A percentile compares a stretch with the other conserved stretches of the same genome.
These are phyloP conservation scores for Philypnodon macrostomus DNA, from an alignment of 2,797 vertebrate genomes.

Conservation along the genomic window DNA sequence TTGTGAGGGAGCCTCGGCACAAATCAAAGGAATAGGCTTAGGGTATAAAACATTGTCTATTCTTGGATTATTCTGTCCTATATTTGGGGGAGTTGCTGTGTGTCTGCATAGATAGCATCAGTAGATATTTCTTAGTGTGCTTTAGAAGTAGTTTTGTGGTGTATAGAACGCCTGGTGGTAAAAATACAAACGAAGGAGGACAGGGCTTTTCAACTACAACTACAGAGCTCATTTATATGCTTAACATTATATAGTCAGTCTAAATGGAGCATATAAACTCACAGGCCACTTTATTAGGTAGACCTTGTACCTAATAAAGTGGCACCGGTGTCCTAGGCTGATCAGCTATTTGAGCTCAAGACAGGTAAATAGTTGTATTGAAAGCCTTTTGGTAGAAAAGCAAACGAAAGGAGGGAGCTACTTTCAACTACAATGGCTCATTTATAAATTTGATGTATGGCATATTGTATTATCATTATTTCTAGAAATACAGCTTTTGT, in stretches of 20 bases:
- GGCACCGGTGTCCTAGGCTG: too few relatives aligned
- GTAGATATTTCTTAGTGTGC: conserved; percentile 42
- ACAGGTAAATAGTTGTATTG: too few relatives aligned
- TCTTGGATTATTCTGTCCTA: conserved; percentile 59
- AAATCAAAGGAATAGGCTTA: conserved; percentile 54
- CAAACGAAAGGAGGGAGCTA: too few relatives aligned
- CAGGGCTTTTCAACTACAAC: conserved; percentile 12
- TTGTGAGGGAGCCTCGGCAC: conserved; percentile 27
- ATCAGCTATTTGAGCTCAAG: too few relatives aligned
- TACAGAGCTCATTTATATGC: conserved; percentile 2
- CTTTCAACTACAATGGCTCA: too few relatives aligned
- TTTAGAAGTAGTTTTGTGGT: conserved; percentile 27
- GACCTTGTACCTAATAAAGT: too few relatives aligned
- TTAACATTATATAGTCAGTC: neutral
- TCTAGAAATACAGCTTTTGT: too few relatives aligned
- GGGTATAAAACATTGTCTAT: conserved; percentile 57
- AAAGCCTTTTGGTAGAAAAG: too few relatives aligned
- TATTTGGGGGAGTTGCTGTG: conserved; percentile 44
- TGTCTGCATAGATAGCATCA: conserved; percentile 35
- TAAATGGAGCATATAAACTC: too few relatives aligned
- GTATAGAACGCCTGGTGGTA: conserved; percentile 28
- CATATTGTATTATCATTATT: conserved; percentile 21
- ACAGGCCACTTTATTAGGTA: too few relatives aligned
- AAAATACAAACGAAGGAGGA: conserved; percentile 9
- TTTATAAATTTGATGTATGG: too few relatives aligned